Evolutionary conservation across 2,888 invertebrate genomes (phyloP).

Genomic region (Andrena hattorfiana): DNA sequence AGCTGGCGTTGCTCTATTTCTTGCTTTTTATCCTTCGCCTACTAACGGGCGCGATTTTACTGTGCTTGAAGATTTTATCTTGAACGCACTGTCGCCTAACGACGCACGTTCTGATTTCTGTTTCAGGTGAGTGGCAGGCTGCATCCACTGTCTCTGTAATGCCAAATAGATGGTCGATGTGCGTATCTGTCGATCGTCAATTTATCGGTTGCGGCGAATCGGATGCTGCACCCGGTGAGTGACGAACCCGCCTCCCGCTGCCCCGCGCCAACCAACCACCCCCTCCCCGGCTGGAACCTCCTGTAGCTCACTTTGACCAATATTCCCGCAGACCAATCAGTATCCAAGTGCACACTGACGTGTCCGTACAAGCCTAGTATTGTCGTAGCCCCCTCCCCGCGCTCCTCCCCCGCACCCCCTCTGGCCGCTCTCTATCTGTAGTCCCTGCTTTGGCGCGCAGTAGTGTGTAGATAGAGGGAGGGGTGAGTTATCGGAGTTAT

Average conservation of each 20-base stretch:
- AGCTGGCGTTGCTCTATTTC: slow-evolving; percentile 6
- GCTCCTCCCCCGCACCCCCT: slow-evolving; percentile 3
- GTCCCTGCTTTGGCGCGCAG: slow-evolving; percentile 71
- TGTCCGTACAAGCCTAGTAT: slow-evolving; percentile 69
- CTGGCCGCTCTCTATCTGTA: slow-evolving; percentile 67
- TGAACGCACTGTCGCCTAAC: slow-evolving; percentile 37
- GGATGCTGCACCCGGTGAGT: slow-evolving; percentile 85
- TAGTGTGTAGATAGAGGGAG: slow-evolving; percentile 70
- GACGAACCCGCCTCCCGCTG: slow-evolving; percentile 78
- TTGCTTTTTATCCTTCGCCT: not conserved
- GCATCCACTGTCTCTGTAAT: slow-evolving; percentile 84
- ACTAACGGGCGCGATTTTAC: not conserved
- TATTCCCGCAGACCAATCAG: slow-evolving; percentile 79
- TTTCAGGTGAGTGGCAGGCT: slow-evolving; percentile 85
- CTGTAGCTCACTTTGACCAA: slow-evolving; percentile 81
- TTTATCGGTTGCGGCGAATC: slow-evolving; percentile 85
- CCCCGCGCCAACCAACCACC: slow-evolving; percentile 46
- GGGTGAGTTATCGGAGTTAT: slow-evolving; percentile 65
- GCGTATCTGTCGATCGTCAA: slow-evolving; percentile 84
- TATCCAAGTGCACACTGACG: slow-evolving; percentile 72
- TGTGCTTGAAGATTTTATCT: not conserved
- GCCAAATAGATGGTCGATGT: slow-evolving; percentile 85
- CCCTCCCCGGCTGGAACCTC: slow-evolving; percentile 65
- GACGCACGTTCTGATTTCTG: slow-evolving; percentile 73
- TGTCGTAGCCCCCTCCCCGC: slow-evolving; percentile 66